Evolutionary conservation across 1,140 invertebrate genomes (phyloP).

Genomic region (Halotydeus destructor): DNA sequence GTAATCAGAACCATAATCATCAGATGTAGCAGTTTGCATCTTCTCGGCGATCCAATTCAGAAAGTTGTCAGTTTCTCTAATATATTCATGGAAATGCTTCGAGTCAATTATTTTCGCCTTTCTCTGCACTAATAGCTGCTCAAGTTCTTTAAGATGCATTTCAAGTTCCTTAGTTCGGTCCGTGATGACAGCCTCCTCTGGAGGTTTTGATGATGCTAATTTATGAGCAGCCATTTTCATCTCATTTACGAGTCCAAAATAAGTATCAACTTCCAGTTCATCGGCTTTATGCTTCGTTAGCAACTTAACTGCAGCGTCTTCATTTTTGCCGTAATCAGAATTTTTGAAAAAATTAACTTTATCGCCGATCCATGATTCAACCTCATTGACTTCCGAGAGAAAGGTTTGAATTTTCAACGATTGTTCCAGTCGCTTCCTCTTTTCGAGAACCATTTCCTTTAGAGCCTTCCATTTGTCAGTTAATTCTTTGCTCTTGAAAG

Average conservation of each 20-base stretch:
- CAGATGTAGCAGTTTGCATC: conserved; percentile 85
- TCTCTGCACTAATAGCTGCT: conserved; percentile 51
- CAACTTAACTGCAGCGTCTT: conserved; percentile 67
- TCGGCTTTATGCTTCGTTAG: conserved; percentile 78
- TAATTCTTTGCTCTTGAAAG: conserved; percentile 13
- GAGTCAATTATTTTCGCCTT: conserved; percentile 71
- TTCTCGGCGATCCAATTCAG: conserved; percentile 98
- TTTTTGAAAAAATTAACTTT: conserved; percentile 56
- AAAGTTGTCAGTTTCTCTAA: conserved; percentile 90
- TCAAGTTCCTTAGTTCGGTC: conserved; percentile 41
- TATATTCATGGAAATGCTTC: conserved; percentile 75
- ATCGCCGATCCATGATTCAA: conserved; percentile 77
- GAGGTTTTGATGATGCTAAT: conserved; percentile 32
- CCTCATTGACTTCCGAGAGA: conserved; percentile 53
- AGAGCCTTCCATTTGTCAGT: conserved; percentile 29
- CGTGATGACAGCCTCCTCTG: conserved; percentile 53
- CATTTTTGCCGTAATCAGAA: conserved; percentile 62
- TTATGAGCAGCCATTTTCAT: conserved; percentile 63
- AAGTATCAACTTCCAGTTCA: conserved; percentile 78
- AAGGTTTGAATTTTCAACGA: conserved; percentile 63
- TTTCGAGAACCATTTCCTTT: conserved; percentile 40
- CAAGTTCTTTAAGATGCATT: conserved; percentile 55
- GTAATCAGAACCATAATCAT: conserved; percentile 95
- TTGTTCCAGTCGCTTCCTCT: conserved; percentile 54
- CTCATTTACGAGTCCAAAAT: conserved; percentile 70